Evolutionary conservation across 2,797 vertebrate species (phyloP), one percentile per base, ranked within the genome.

Genomic region (Rhinella marina): DNA sequence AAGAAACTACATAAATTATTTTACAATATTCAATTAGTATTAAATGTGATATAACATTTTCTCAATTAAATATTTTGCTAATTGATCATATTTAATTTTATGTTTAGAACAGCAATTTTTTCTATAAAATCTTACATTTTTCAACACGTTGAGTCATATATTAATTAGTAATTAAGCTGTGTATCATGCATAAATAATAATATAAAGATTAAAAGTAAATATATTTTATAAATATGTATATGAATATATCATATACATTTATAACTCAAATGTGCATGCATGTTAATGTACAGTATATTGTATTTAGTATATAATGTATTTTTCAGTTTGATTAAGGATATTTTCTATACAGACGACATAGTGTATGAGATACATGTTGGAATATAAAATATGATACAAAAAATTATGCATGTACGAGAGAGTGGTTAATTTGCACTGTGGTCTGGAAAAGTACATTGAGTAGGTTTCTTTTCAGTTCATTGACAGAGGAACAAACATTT

Each of bases 401-500:
- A 92, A 93, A 93, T 95, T 93, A 94, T 93, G 93, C 94, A 94
- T 93, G 94, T 95, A 93, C 93, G 92, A 94, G 93, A 93, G 93
- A 93, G 90, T 93, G 91, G 91, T 94, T 95, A 94, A 94, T 93
- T 93, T 66, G 56, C 91, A 91, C 59, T 93, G 92, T 92, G 92
- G 93, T 94, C 95, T 95, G 93, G 93, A 93, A 93, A 95, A 94
- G 93, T 91, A 91, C 88, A 91, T 92, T 93, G 93, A 94, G 90
- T 90, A 19, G 82, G 93, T 95, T 95, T 66, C 95, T 95, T 94
- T 94, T 94, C 93, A 93, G 92, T 94, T 93, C 93, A 93, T 91
- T 94, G 95, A 95, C 90, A 83, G 91, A 50, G 94, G 94, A 96
- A 96, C 96, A 97, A 97, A 97, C 95, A 96, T 97, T 96, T 96